Evolutionary conservation across 1,140 invertebrate genomes (phyloP).

Genomic region (Drosophila nannoptera): DNA sequence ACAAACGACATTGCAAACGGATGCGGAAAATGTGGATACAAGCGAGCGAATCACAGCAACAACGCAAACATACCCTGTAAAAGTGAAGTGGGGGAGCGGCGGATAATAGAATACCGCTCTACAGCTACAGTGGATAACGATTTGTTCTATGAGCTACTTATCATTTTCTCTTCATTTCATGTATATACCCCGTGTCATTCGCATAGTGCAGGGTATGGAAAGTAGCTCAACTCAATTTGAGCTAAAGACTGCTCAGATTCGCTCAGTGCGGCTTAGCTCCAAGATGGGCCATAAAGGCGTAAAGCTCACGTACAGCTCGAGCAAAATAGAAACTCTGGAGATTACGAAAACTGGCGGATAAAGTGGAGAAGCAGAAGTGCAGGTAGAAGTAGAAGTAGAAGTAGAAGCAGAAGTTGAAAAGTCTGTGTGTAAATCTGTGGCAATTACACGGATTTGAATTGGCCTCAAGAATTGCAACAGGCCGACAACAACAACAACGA

Average conservation of each 20-base stretch:
- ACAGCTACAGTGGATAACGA: no score
- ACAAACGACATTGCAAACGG: slow-evolving; percentile 75
- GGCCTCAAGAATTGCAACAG: slow-evolving; percentile 46
- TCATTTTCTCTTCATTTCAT: no score
- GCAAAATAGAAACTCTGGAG: slow-evolving; percentile 49
- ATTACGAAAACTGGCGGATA: slow-evolving; percentile 32
- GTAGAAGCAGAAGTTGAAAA: slow-evolving; percentile 16
- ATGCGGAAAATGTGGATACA: slow-evolving; percentile 63
- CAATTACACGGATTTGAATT: slow-evolving; percentile 53
- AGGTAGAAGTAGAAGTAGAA: slow-evolving; percentile 38
- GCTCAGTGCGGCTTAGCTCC: slow-evolving; percentile 16
- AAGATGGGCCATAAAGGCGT: slow-evolving; percentile 25
- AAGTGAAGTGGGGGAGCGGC: not conserved
- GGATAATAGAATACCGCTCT: no score
- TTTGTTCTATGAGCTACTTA: no score
- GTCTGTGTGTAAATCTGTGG: slow-evolving; percentile 56
- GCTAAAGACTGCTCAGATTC: slow-evolving; percentile 22
- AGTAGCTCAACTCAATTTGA: not conserved
- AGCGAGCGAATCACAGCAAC: not conserved
- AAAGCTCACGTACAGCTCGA: slow-evolving; percentile 23
- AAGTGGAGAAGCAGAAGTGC: slow-evolving; percentile 43
- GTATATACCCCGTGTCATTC: no score
- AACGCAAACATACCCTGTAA: not conserved
- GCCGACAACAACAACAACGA: not conserved
- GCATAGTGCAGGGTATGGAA: not conserved